A percentile compares a stretch with the other conserved stretches of the same genome.
Conservation (phyloP, 2,888 invertebrate genomes). For the Dicyrtoma fusca region DNA sequence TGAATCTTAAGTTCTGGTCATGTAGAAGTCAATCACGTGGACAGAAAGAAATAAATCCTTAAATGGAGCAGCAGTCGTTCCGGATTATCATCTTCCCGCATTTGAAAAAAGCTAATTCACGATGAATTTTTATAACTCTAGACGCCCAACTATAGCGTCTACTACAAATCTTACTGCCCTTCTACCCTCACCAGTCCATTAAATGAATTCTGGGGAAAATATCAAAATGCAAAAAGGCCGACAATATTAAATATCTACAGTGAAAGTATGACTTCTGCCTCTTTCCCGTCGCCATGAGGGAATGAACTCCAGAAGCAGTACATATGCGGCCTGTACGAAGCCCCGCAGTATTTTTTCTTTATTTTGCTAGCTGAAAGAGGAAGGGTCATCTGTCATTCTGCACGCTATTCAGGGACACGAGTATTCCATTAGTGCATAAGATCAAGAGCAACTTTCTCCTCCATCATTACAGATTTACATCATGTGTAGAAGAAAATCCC, state of each 20-base stretch:
- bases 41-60: constrained; percentile 22
- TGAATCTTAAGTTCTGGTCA: constrained; percentile 12
- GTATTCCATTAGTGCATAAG: constrained; percentile 54
- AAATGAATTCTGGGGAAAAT: too few relatives aligned
- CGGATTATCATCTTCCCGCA: constrained; percentile 20
- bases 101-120: neutral
- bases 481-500: constrained; percentile 5
- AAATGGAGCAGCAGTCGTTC: constrained; percentile 13
- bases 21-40: constrained; percentile 13
- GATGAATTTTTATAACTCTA: neutral
- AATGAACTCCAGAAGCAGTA: too few relatives aligned
- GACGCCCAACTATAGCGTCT: neutral
- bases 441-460: constrained; percentile 9
- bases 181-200: too few relatives aligned
- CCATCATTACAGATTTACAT: constrained; percentile 46
- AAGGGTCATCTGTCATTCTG: constrained; percentile 57
- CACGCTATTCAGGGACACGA: constrained; percentile 52
- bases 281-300: too few relatives aligned
- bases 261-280: neutral
- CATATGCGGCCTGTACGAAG: too few relatives aligned
- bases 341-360: constrained; percentile 12
- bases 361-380: constrained; percentile 22
- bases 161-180: too few relatives aligned
- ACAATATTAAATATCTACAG: neutral
- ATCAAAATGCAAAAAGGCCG: neutral